Conservation (phyloP, 2,797 vertebrate species). For the Thaleichthys pacificus region DNA sequence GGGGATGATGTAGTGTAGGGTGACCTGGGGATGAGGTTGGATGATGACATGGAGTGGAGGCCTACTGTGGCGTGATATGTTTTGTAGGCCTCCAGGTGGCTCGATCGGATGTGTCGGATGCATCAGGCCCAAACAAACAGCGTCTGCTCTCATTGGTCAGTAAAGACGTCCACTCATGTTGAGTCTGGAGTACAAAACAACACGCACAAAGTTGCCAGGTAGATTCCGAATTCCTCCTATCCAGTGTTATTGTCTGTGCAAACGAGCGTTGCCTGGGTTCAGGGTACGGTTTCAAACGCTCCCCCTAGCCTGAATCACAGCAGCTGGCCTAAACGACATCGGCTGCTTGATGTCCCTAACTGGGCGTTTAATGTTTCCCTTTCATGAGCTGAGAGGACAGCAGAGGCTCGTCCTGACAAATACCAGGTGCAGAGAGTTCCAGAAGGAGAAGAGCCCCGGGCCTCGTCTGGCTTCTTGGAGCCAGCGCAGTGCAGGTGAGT, state of each 20-base stretch:
- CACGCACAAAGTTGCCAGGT: no score
- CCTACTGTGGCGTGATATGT: no score
- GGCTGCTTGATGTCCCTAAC: conserved; percentile 56
- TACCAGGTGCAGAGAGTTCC: conserved; percentile 66
- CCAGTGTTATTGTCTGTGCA: neutral
- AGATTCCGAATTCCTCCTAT: neutral
- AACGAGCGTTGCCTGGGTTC: conserved; percentile 16
- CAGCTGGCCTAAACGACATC: conserved; percentile 50
- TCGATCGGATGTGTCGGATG: no score
- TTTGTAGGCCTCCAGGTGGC: no score
- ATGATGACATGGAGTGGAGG: no score
- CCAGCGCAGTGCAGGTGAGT: conserved; percentile 67
- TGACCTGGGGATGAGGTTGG: no score
- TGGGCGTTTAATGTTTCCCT: conserved; percentile 57
- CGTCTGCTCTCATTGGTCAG: no score
- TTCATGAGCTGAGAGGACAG: conserved; percentile 52
- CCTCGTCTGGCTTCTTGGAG: conserved; percentile 47
- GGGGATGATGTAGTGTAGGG: no score
- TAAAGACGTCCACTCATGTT: neutral
- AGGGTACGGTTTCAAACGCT: conserved; percentile 5
- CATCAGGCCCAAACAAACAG: no score
- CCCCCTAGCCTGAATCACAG: conserved; percentile 37
- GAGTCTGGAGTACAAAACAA: neutral
- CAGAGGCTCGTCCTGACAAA: conserved; percentile 68
- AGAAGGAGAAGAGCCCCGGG: no score